A percentile compares a stretch with the other conserved stretches of the same genome.
phyloP scores from a whole-genome alignment of 2,888 invertebrate species.

The Stictocephala bisonia region DNA sequence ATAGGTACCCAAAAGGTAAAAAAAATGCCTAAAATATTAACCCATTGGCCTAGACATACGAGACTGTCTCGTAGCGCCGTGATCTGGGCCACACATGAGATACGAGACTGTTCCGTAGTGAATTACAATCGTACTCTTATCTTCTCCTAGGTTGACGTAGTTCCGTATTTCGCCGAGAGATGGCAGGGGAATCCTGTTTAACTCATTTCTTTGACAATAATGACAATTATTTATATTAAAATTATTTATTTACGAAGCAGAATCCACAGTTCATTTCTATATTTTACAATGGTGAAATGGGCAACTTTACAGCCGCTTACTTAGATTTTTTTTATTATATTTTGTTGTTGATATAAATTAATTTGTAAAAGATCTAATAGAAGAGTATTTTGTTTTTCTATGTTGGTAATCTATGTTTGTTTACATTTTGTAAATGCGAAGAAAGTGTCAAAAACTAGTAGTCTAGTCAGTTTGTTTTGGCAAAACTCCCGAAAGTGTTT shows the following conservation, averaged over 20 bases:
- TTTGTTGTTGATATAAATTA: neutral
- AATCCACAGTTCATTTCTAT: neutral
- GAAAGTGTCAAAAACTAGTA: neutral
- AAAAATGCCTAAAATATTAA: too few species aligned
- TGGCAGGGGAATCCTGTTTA: neutral
- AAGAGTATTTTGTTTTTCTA: slow-evolving; percentile 14
- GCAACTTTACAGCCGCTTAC: neutral
- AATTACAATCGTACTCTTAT: slow-evolving; percentile 11
- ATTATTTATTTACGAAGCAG: slow-evolving; percentile 13
- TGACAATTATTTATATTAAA: slow-evolving; percentile 4
- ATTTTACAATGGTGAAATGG: neutral
- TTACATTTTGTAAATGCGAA: neutral
- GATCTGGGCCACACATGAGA: slow-evolving; percentile 8
- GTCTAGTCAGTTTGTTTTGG: slow-evolving; percentile 1
- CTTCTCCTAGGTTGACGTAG: slow-evolving; percentile 7
- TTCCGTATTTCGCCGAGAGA: slow-evolving; percentile 21
- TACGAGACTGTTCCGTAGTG: slow-evolving; percentile 17
- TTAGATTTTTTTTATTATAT: slow-evolving; percentile 29
- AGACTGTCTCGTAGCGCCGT: slow-evolving; percentile 13
- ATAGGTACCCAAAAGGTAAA: too few species aligned
- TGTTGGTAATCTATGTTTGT: slow-evolving; percentile 14
- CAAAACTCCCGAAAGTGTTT: neutral
- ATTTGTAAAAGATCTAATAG: neutral
- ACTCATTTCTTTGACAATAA: neutral
- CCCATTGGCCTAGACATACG: slow-evolving; percentile 20